Base-by-base conservation (phyloP, 2,797 vertebrate species). In the Pteronotus mesoamericanus region DNA sequence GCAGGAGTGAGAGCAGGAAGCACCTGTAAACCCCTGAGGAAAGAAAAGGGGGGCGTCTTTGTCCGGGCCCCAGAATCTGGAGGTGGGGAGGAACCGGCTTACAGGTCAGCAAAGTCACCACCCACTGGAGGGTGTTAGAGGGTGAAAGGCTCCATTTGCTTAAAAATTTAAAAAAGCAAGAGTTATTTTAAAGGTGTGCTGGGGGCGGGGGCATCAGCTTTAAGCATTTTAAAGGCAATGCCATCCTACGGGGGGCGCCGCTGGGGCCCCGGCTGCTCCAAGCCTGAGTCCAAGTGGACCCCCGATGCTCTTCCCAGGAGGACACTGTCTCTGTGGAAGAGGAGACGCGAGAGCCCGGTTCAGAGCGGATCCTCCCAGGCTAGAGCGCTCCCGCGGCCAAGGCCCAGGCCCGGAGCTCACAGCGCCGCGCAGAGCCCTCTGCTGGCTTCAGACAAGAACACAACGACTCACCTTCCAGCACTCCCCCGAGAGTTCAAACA, bases 401-500 rank as follows among this genome's bases (percentile, higher is more conserved):
- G 57, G 89, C 19, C 82, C 42, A 22, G 2, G 51, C 59, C 83
- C 9, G 2, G 29, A 39, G 51, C 44, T 77, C 71, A 44, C 78
- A 55, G 14, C 19, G 1, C 4, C 3, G 71, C 51, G 0, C 5
- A 2, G 15, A 64, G 68, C n/a, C 68, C 2, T 1, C 6, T n/a
- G 29, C 91, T 32, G 0, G 12, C 48, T 14, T 14, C 39, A 83
- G 10, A n/a, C 26, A 82, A n/a, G 29, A 86, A 9, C 16, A 16
- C 37, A 5, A 3, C 0, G 32, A 97, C 97, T 98, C 98, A 99
- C 99, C 98, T 0, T 98, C 98, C 98, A 99, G 18, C 98, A 96
- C 29, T 98, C 96, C 42, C 99, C 98, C 6, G 97, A 98, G 95
- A 99, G 98, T 22, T 98, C 98, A 96, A 99, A 98, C 97, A 99